Conservation (phyloP, 2,888 invertebrate genomes). For the Drosophila setosimentum region DNA sequence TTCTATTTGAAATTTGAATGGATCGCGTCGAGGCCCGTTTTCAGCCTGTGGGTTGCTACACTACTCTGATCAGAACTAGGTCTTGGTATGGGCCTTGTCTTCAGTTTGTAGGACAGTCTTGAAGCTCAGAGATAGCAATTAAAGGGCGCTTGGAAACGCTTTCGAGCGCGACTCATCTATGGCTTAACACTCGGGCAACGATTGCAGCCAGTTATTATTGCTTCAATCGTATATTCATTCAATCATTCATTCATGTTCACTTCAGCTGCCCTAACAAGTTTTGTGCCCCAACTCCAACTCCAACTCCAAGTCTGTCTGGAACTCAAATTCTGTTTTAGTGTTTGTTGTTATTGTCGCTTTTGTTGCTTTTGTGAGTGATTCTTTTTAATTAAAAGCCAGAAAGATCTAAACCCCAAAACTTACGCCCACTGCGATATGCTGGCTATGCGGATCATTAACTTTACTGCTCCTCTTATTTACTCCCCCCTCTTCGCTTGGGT, state of each 20-base stretch:
- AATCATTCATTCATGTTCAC: conserved; percentile 49
- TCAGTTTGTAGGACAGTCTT: background rate
- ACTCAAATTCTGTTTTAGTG: conserved; percentile 1
- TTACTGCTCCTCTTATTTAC: conserved; percentile 34
- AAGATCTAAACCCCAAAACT: conserved; percentile 38
- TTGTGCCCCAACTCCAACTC: conserved; percentile 30
- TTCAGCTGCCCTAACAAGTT: conserved; percentile 43
- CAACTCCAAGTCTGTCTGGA: conserved; percentile 2
- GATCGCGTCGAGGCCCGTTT: too few relatives aligned
- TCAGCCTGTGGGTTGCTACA: background rate
- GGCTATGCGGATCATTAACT: conserved; percentile 51
- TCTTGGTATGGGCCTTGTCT: background rate
- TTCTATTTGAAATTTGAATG: conserved; percentile 3
- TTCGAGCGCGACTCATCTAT: conserved; percentile 22
- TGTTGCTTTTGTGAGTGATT: conserved; percentile 43
- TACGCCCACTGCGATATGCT: conserved; percentile 39
- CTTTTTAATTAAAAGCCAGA: conserved; percentile 49
- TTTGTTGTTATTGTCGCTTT: conserved; percentile 15
- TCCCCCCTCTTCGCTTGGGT: background rate
- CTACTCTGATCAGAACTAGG: background rate
- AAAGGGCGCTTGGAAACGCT: conserved; percentile 49
- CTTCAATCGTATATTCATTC: conserved; percentile 29
- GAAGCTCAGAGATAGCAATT: conserved; percentile 30
- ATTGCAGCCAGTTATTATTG: conserved; percentile 29
- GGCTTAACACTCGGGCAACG: conserved; percentile 2